Evolutionary conservation across 1,140 invertebrate species (phyloP).

Genomic region (Hetaerina americana): DNA sequence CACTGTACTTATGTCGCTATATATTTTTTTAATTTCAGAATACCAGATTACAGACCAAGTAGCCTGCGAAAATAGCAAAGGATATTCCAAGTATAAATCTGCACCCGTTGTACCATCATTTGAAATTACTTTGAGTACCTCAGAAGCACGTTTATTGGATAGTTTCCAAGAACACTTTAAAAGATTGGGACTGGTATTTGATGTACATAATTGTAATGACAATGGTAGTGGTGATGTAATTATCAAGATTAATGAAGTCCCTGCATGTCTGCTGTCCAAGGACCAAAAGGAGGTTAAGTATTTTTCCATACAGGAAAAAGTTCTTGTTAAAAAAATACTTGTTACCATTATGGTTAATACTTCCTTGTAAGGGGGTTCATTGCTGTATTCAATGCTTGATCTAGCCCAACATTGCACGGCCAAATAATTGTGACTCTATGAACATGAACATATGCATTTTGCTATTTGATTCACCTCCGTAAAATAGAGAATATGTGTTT

Average conservation of each 20-base stretch:
- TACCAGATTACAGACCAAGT: neutral
- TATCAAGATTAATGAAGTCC: slow-evolving; percentile 17
- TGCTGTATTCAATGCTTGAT: too few relatives aligned
- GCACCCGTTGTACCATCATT: slow-evolving; percentile 21
- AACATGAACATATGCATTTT: too few relatives aligned
- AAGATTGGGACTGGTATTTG: slow-evolving; percentile 24
- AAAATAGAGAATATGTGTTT: too few relatives aligned
- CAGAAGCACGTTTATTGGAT: slow-evolving; percentile 27
- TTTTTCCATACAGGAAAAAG: too few relatives aligned
- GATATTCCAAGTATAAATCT: neutral
- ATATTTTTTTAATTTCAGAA: neutral
- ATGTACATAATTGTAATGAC: neutral
- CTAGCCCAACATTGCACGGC: too few relatives aligned
- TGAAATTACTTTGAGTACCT: slow-evolving; percentile 23
- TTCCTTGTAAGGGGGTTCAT: too few relatives aligned
- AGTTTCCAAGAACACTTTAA: slow-evolving; percentile 25
- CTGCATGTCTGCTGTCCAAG: slow-evolving; percentile 20
- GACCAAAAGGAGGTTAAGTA: slow-evolving; percentile 18
- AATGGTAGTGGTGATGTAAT: slow-evolving; percentile 5
- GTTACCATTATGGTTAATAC: too few relatives aligned
- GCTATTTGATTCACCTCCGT: too few relatives aligned
- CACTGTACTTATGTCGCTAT: too few relatives aligned
- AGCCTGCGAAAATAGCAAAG: neutral
- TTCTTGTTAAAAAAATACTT: too few relatives aligned
- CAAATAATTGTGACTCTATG: too few relatives aligned